phyloP scores from a whole-genome alignment of 2,888 invertebrate species.

The Melipona beecheii region DNA sequence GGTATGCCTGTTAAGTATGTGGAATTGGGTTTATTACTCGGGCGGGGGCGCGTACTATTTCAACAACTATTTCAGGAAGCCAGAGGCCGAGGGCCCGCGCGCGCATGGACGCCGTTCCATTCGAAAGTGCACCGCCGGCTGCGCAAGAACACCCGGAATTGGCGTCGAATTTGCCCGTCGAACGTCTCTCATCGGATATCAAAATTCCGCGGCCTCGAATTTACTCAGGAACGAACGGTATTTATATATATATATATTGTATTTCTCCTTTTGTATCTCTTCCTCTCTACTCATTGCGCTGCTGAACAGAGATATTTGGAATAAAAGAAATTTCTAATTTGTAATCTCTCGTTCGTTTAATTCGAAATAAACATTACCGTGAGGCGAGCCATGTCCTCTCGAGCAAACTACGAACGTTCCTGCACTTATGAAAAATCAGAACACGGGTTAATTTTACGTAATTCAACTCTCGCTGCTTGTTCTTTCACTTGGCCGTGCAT shows the following conservation, averaged over 20 bases:
- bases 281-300: no score
- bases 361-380: no score
- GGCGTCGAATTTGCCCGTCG: conserved; percentile 54
- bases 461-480: neutral
- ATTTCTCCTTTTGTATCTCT: no score
- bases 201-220: conserved; percentile 50
- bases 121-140: conserved; percentile 52
- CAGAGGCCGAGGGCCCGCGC: conserved; percentile 46
- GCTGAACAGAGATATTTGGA: no score
- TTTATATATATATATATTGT: conserved; percentile 10
- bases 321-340: no score
- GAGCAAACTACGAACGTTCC: neutral
- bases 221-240: conserved; percentile 28
- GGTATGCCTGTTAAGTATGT: conserved; percentile 72
- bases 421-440: neutral
- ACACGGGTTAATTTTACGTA: neutral
- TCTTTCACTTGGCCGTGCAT: no score
- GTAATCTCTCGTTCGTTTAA: no score
- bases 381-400: neutral
- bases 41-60: conserved; percentile 63
- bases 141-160: conserved; percentile 47
- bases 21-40: conserved; percentile 73
- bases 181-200: conserved; percentile 47
- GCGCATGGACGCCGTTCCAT: conserved; percentile 47
- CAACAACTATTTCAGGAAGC: conserved; percentile 72